Percentiles rank a stretch among this genome's conserved stretches.
Evolutionary conservation across 2,888 invertebrate genomes (phyloP).

Genomic region (Hybos culiciformis): DNA sequence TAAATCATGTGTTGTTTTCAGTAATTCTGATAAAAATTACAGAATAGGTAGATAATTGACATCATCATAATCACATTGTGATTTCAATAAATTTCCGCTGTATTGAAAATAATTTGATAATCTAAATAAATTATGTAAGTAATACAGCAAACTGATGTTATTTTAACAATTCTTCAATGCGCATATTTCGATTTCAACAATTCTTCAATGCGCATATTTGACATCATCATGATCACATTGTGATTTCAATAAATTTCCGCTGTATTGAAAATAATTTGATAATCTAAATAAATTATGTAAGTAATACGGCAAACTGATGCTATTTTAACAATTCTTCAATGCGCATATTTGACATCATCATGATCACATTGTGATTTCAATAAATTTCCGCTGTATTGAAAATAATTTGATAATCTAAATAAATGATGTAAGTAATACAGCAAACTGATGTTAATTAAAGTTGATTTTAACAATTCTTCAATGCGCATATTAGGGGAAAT

Average conservation of each 20-base stretch:
- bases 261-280: constrained; percentile 45
- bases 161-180: no score
- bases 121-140: constrained; percentile 31
- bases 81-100: constrained; percentile 49
- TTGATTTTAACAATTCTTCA: neutral
- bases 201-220: constrained; percentile 48
- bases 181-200: no score
- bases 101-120: constrained; percentile 44
- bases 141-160: no score
- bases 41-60: constrained; percentile 61
- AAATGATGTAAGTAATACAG: constrained; percentile 7
- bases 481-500: neutral
- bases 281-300: constrained; percentile 36
- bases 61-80: constrained; percentile 43
- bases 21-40: constrained; percentile 67
- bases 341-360: constrained; percentile 49
- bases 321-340: no score
- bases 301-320: no score
- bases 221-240: constrained; percentile 45
- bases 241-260: constrained; percentile 48
- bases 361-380: constrained; percentile 41
- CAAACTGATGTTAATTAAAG: neutral
- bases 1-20: constrained; percentile 74
- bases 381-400: constrained; percentile 51
- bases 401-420: constrained; percentile 44